These are phyloP conservation scores for Gyrodactylus salaris DNA, from an alignment of 1,140 invertebrate genomes.

Conservation along the genomic window DNA sequence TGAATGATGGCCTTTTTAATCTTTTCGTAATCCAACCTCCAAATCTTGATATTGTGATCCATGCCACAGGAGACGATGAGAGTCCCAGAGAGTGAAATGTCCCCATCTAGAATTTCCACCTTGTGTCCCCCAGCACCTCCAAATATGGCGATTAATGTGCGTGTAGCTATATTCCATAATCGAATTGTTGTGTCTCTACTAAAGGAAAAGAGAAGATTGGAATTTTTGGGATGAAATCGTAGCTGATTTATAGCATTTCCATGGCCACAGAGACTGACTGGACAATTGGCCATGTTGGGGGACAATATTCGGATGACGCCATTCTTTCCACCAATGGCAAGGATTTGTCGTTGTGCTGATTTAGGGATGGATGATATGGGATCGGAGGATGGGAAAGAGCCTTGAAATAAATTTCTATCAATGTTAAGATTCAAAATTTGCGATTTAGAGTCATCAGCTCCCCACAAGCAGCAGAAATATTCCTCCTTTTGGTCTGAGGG, in stretches of 20 bases:
- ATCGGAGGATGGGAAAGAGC: neutral
- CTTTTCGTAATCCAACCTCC: conserved; percentile 1
- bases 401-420: neutral
- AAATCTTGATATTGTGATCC: conserved; percentile 6
- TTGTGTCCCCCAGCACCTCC: conserved; percentile 3
- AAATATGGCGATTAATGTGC: neutral
- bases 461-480: conserved; percentile 3
- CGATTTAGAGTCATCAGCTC: neutral
- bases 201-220: conserved; percentile 2
- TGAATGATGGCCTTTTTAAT: neutral
- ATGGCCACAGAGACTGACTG: neutral
- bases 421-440: neutral
- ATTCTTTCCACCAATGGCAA: neutral
- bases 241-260: conserved; percentile 1
- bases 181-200: neutral
- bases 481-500: conserved; percentile 3
- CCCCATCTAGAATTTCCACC: conserved; percentile 2
- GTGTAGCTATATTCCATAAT: neutral
- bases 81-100: neutral
- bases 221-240: neutral
- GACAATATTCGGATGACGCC: conserved; percentile 3
- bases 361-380: neutral
- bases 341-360: neutral
- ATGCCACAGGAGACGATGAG: conserved; percentile 5
- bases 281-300: neutral